These are phyloP conservation scores for Dissostichus mawsoni DNA, from an alignment of 2,113 vertebrate genomes.

Conservation along the genomic window DNA sequence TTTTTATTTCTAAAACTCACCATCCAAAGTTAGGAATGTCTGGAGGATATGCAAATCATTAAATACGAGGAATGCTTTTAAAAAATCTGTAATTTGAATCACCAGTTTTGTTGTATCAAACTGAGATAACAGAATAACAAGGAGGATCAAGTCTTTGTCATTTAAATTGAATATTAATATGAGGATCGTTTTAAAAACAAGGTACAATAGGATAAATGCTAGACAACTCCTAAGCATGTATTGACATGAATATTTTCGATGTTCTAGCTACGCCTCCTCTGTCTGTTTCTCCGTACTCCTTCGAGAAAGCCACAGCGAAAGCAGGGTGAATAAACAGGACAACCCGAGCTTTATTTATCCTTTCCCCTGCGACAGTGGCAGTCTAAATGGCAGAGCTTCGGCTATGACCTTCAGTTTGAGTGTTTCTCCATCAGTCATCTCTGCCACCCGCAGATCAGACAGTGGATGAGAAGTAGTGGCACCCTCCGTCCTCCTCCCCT, in stretches of 20 bases:
- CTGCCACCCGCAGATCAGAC: conserved; percentile 76
- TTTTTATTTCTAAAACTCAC: conserved; percentile 24
- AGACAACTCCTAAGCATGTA: conserved; percentile 45
- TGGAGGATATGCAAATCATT: conserved; percentile 32
- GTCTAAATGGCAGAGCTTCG: conserved; percentile 72
- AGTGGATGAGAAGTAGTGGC: conserved; percentile 52
- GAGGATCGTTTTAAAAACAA: conserved; percentile 27
- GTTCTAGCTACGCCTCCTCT: conserved; percentile 29
- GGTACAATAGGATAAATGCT: conserved; percentile 49
- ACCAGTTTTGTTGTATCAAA: conserved; percentile 25
- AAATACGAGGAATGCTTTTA: conserved; percentile 41
- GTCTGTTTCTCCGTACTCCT: conserved; percentile 24
- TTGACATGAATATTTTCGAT: conserved; percentile 36
- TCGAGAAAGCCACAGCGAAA: conserved; percentile 48
- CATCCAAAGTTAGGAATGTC: conserved; percentile 14
- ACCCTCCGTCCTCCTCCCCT: conserved; percentile 30
- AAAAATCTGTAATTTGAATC: conserved; percentile 22
- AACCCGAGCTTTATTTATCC: conserved; percentile 70
- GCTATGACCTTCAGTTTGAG: conserved; percentile 79
- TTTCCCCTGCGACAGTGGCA: conserved; percentile 61
- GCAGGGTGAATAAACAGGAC: conserved; percentile 62
- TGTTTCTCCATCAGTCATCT: conserved; percentile 73
- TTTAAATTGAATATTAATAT: conserved; percentile 56
- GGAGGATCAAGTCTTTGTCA: conserved; percentile 41
- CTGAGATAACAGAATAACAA: conserved; percentile 27